Evolutionary conservation across 2,888 invertebrate genomes (phyloP).

Genomic region (Luperina testacea): DNA sequence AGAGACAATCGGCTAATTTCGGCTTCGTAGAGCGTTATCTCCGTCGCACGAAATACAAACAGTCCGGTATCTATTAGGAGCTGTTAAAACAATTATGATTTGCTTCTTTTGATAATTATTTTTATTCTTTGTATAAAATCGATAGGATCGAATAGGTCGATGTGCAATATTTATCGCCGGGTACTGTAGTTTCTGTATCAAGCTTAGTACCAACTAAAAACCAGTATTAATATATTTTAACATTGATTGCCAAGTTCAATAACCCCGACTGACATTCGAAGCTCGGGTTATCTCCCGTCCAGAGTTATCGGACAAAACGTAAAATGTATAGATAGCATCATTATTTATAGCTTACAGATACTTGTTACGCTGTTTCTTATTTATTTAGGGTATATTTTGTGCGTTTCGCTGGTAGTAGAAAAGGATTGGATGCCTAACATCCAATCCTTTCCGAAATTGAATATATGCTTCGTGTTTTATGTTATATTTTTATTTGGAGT

Average conservation of each 20-base stretch:
- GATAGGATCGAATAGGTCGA: too few species aligned
- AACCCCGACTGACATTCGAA: constrained; percentile 24
- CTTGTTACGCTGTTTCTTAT: constrained; percentile 39
- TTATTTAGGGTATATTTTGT: constrained; percentile 32
- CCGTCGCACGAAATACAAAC: too few species aligned
- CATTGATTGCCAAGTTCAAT: constrained; percentile 32
- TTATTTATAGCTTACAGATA: constrained; percentile 60
- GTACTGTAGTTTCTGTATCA: not conserved
- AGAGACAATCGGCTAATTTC: too few species aligned
- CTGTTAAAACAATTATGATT: too few species aligned
- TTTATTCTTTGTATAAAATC: too few species aligned
- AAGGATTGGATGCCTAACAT: not conserved
- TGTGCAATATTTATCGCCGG: too few species aligned
- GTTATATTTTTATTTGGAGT: constrained; percentile 9
- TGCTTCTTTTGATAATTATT: too few species aligned
- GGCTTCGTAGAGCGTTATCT: too few species aligned
- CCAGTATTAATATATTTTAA: not conserved
- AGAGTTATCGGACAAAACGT: constrained; percentile 57
- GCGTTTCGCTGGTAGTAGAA: not conserved
- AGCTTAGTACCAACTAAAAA: not conserved
- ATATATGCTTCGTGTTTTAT: constrained; percentile 4
- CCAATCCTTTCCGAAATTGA: constrained; percentile 9
- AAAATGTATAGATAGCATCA: constrained; percentile 59
- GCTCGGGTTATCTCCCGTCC: constrained; percentile 17
- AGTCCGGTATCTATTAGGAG: too few species aligned